Base-by-base conservation (phyloP, 2,797 vertebrate genomes). In the Crax fasciolata region DNA sequence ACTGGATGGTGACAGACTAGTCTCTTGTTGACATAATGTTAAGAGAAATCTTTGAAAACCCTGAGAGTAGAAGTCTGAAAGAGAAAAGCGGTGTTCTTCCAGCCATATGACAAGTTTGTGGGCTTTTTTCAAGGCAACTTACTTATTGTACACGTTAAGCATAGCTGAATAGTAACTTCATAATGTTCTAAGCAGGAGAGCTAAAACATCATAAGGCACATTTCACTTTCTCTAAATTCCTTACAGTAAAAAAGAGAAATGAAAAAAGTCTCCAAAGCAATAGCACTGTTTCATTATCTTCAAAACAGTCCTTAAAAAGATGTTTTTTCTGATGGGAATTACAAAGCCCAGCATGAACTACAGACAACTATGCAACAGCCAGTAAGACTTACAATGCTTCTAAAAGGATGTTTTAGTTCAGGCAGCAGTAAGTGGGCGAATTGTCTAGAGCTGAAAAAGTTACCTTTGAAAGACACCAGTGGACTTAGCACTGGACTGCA, bases 291-390 rank as follows among this genome's bases (percentile, higher is more conserved):
- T 43, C 13, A 24, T 58, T 81, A 28, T 63, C 61, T 85, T 91
- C 54, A 81, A 93, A 80, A 74, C 3, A 38, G 11, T 11, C 32
- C 9, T 73, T 65, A 59, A 80, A 61, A 80, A 43, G 30, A 66
- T 3, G 1, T 2, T 1, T 65, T 38, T 93, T 77, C 43, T 70
- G 39, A 70, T 21, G 20, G 13, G 46, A 92, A 73, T 84, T 84
- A 76, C 39, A 76, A 90, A 94, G 63, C 5, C 4, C n/a, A 81
- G 7, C 54, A 90, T 41, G 85, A 87, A 41, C 44, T 77, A 30
- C 65, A 84, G 57, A 35, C 4, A 80, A 44, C 43, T 54, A 30
- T 30, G 39, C 46, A 65, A 62, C 9, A 65, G 19, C 19, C 44
- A 88, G 51, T 14, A 52, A 58, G 54, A 57, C 4, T 61, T 54